These are phyloP conservation scores for Drosophila aff. DNA, from an alignment of 1,140 invertebrate genomes.

Conservation along the genomic window DNA sequence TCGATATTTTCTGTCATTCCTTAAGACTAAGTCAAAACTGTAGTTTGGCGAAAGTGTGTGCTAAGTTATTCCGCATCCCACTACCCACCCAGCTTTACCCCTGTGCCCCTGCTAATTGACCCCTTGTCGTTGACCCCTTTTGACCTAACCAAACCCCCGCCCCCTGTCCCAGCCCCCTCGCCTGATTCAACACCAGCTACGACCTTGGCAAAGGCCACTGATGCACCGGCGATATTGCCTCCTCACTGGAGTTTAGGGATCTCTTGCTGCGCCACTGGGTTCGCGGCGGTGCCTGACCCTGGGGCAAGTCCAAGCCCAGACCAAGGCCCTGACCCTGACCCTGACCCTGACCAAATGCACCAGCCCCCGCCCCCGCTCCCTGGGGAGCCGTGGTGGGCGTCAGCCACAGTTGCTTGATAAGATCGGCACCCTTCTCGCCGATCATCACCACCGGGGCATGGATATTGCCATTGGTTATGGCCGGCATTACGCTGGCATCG, in stretches of 20 bases:
- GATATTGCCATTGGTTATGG: constrained; percentile 93
- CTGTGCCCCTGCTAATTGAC: not conserved
- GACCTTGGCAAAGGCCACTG: constrained; percentile 69
- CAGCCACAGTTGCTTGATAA: constrained; percentile 92
- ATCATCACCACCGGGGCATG: constrained; percentile 96
- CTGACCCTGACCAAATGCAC: constrained; percentile 9
- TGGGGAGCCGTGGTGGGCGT: constrained; percentile 45
- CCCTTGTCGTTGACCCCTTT: constrained; percentile 2
- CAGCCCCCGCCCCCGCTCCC: not conserved
- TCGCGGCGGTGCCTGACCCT: constrained; percentile 10
- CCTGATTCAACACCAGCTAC: constrained; percentile 23
- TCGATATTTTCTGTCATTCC: not conserved
- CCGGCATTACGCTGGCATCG: constrained; percentile 85
- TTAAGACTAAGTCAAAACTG: not conserved
- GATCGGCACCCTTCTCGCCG: constrained; percentile 95
- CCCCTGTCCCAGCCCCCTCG: not conserved
- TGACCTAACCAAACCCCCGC: not conserved
- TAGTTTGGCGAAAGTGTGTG: constrained; percentile 25
- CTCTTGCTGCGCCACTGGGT: constrained; percentile 53
- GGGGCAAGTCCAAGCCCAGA: not conserved
- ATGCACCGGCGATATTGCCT: constrained; percentile 1
- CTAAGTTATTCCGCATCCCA: constrained; percentile 31
- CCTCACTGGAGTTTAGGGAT: constrained; percentile 20
- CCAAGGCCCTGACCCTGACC: constrained; percentile 7
- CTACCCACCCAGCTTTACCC: not conserved